Percentiles rank a stretch among this genome's conserved stretches.
phyloP scores from a whole-genome alignment of 2,888 invertebrate species.

The Therioaphis trifolii region DNA sequence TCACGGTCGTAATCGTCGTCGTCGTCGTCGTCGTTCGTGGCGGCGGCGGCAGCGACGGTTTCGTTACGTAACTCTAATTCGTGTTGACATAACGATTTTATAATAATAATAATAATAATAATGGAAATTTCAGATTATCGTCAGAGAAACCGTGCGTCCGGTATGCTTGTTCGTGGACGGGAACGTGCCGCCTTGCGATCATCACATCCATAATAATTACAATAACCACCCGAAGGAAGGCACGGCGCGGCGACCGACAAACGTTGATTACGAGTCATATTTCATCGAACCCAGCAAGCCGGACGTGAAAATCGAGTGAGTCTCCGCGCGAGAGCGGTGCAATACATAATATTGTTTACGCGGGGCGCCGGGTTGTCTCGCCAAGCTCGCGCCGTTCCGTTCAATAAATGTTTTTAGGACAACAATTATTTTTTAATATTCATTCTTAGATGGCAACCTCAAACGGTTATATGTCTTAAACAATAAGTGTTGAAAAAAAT shows the following conservation, averaged over 20 bases:
- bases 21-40: no score
- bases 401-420: no score
- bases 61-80: slow-evolving; percentile 16
- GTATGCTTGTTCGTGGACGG: slow-evolving; percentile 30
- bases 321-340: no score
- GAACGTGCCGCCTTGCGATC: slow-evolving; percentile 46
- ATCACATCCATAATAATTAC: slow-evolving; percentile 1
- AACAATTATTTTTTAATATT: no score
- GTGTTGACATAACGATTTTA: slow-evolving; percentile 38
- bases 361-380: no score
- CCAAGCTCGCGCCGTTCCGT: no score
- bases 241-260: background rate
- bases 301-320: slow-evolving; percentile 20
- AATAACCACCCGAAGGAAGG: background rate
- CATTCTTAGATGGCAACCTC: no score
- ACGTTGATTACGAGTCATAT: slow-evolving; percentile 7
- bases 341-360: no score
- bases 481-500: no score
- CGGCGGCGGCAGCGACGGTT: no score
- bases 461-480: no score
- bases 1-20: slow-evolving; percentile 11
- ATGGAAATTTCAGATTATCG: slow-evolving; percentile 48
- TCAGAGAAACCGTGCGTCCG: slow-evolving; percentile 54
- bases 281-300: slow-evolving; percentile 22
- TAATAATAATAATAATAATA: slow-evolving; percentile 10